These are phyloP conservation scores for Gallinago media DNA, from an alignment of 2,113 vertebrate genomes.

Conservation along the genomic window DNA sequence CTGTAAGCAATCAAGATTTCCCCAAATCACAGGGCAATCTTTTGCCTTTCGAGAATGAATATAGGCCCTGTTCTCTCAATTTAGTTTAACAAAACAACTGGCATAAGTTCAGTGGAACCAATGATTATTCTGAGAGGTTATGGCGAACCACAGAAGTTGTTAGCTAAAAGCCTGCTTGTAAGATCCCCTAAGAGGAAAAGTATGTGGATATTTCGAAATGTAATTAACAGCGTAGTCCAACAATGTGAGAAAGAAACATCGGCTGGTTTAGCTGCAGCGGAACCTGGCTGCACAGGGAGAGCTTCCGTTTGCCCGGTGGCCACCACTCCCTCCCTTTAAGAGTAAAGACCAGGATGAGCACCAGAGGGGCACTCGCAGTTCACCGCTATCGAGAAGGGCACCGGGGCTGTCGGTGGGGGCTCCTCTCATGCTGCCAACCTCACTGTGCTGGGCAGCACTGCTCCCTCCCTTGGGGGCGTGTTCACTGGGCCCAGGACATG, in stretches of 20 bases:
- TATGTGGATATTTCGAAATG: constrained; percentile 49
- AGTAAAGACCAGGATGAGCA: not conserved
- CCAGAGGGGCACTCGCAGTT: not conserved
- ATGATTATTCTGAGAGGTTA: constrained; percentile 55
- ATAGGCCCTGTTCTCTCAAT: constrained; percentile 28
- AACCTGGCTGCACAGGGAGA: not conserved
- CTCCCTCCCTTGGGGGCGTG: fast-evolving
- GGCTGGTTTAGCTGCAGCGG: not conserved
- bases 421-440: not conserved
- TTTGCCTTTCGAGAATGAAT: constrained; percentile 37
- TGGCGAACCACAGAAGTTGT: constrained; percentile 12
- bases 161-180: not conserved
- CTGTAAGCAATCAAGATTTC: constrained; percentile 49
- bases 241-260: not conserved
- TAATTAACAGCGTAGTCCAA: constrained; percentile 25
- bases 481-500: not conserved
- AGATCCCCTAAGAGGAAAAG: constrained; percentile 51
- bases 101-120: constrained; percentile 41
- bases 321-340: not conserved
- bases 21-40: constrained; percentile 67
- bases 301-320: not conserved
- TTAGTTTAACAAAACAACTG: constrained; percentile 64
- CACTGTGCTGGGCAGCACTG: fast-evolving
- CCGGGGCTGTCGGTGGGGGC: fast-evolving
- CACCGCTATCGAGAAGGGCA: fast-evolving